A percentile compares a stretch with the other conserved stretches of the same genome.
Evolutionary conservation across 2,888 invertebrate genomes (phyloP).

Genomic region (Pogonocherus hispidulus): DNA sequence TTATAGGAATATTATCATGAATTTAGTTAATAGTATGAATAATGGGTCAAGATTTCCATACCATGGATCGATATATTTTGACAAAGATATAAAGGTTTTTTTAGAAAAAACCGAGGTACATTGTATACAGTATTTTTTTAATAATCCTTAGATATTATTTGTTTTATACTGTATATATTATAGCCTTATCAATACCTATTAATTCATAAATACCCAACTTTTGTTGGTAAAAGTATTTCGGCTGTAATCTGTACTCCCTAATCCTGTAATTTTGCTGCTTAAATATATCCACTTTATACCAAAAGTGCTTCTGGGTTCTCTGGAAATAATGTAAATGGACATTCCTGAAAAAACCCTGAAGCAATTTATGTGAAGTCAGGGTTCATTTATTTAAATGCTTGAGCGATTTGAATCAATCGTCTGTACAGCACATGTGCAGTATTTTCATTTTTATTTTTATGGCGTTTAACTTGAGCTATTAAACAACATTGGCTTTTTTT

Average conservation of each 20-base stretch:
- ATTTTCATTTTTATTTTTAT: slow-evolving; percentile 43
- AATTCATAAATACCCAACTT: too few species aligned
- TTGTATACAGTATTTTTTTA: too few species aligned
- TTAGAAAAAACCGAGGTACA: too few species aligned
- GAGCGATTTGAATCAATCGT: slow-evolving; percentile 52
- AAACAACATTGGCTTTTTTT: slow-evolving; percentile 46
- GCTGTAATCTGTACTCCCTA: slow-evolving; percentile 9
- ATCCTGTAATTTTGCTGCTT: background rate
- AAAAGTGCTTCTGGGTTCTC: slow-evolving; percentile 10
- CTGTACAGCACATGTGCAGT: slow-evolving; percentile 39
- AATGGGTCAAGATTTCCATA: too few species aligned
- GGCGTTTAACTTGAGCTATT: slow-evolving; percentile 45
- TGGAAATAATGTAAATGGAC: slow-evolving; percentile 29
- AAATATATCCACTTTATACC: slow-evolving; percentile 6
- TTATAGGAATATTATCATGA: too few species aligned
- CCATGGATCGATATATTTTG: too few species aligned
- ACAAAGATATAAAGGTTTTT: too few species aligned
- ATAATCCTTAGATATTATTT: too few species aligned
- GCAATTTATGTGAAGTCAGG: slow-evolving; percentile 48
- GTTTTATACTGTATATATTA: too few species aligned
- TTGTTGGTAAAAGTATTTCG: too few species aligned
- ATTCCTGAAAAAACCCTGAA: slow-evolving; percentile 12
- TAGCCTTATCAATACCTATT: too few species aligned
- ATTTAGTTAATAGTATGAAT: too few species aligned
- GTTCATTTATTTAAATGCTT: slow-evolving; percentile 50